Conservation (phyloP, 2,888 invertebrate species). For the Protonemura montana region DNA sequence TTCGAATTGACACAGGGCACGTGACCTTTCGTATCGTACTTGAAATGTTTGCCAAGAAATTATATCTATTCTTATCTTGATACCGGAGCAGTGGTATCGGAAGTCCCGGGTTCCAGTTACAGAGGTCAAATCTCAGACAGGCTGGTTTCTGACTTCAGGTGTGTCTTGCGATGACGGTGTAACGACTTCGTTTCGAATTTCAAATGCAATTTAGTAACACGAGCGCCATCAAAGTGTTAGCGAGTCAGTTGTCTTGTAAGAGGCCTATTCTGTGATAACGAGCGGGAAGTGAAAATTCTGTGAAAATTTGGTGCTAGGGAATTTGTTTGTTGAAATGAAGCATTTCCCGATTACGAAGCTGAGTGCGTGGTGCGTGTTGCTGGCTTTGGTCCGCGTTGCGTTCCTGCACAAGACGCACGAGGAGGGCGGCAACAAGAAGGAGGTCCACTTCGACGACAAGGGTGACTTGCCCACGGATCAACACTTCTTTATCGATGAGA, state of each 20-base stretch:
- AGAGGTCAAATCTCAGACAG: not conserved
- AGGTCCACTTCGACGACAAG: not conserved
- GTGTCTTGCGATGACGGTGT: not conserved
- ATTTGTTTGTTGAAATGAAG: not conserved
- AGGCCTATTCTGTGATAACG: no score
- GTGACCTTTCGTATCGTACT: not conserved
- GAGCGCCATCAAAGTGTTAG: no score
- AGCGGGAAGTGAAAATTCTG: no score
- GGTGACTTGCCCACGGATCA: conserved; percentile 31
- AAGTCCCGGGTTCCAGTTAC: not conserved
- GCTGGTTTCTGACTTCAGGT: not conserved
- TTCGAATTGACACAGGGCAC: not conserved
- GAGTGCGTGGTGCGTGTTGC: not conserved
- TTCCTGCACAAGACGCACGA: not conserved
- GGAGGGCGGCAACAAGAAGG: not conserved
- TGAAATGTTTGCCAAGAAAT: not conserved
- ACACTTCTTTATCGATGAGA: conserved; percentile 63
- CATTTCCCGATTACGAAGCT: not conserved
- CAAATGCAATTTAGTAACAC: no score
- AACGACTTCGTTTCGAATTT: no score
- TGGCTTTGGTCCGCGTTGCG: not conserved
- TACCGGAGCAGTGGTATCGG: not conserved
- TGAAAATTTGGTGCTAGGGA: no score
- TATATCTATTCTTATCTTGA: not conserved
- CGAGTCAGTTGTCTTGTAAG: no score